phyloP scores from a whole-genome alignment of 2,113 vertebrate species.

The Notechis scutatus region DNA sequence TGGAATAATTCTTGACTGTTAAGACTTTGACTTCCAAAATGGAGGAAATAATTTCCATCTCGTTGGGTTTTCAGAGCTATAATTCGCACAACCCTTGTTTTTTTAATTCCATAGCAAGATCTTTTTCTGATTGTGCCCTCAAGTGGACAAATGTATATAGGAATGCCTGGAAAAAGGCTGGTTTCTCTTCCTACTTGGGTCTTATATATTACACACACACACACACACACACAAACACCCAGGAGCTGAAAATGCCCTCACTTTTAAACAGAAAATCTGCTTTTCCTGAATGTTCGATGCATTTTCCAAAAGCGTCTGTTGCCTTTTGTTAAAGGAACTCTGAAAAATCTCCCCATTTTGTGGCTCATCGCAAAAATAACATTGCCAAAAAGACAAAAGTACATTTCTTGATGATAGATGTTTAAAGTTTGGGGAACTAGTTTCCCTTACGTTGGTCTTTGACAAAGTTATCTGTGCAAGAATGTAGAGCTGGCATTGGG shows the following conservation, averaged over 20 bases:
- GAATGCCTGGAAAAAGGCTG: not conserved
- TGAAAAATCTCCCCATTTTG: not conserved
- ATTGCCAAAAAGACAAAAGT: not conserved
- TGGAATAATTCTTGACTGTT: not conserved
- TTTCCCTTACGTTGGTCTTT: not conserved
- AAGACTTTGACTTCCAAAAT: not conserved
- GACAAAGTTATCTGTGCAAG: not conserved
- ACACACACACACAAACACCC: accelerated
- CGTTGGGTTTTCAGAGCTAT: not conserved
- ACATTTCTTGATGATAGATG: not conserved
- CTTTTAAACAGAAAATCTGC: not conserved
- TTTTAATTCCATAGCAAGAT: not conserved
- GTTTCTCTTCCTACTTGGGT: not conserved
- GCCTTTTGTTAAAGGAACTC: not conserved
- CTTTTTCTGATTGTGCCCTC: not conserved
- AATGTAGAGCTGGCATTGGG: not conserved
- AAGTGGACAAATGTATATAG: not conserved
- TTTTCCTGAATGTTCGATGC: not conserved
- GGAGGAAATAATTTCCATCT: not conserved
- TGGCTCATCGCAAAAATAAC: not conserved
- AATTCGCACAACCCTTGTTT: not conserved
- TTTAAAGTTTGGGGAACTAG: not conserved
- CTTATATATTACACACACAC: not conserved
- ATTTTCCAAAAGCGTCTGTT: not conserved
- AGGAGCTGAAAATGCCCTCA: not conserved